These are phyloP conservation scores for Planiliza haematocheilus DNA, from an alignment of 2,113 vertebrate species.

Conservation along the genomic window DNA sequence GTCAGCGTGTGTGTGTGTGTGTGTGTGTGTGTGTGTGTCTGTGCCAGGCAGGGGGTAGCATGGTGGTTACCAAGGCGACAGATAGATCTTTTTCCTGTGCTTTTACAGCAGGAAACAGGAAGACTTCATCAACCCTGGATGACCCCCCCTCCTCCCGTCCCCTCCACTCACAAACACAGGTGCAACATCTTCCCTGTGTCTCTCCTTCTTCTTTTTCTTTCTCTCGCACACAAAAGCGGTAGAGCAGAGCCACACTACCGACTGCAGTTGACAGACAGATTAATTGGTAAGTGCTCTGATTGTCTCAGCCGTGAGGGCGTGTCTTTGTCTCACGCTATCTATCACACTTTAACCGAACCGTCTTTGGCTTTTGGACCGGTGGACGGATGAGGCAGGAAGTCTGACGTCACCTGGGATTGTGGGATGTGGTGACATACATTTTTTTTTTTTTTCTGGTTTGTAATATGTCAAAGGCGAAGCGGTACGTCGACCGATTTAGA, in stretches of 20 bases:
- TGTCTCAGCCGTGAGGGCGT: too few species aligned
- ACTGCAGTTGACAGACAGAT: neutral
- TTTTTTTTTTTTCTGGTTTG: too few species aligned
- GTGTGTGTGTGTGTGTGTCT: conserved; percentile 5
- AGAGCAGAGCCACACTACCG: conserved; percentile 1
- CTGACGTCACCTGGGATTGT: too few species aligned
- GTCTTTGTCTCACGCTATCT: too few species aligned
- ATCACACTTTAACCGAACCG: too few species aligned
- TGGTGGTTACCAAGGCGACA: conserved; percentile 76
- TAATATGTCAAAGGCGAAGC: too few species aligned
- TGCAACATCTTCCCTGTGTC: conserved; percentile 29
- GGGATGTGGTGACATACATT: too few species aligned
- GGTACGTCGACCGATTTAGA: too few species aligned
- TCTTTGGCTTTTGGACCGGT: too few species aligned
- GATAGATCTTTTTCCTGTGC: conserved; percentile 48
- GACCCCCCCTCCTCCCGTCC: conserved; percentile 35
- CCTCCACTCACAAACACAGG: conserved; percentile 32
- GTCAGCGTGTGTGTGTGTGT: neutral
- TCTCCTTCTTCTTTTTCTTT: conserved; percentile 3
- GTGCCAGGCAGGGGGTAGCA: conserved; percentile 25
- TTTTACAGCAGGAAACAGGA: conserved; percentile 55
- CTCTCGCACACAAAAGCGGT: conserved; percentile 22
- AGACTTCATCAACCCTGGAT: conserved; percentile 64
- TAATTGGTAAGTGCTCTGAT: too few species aligned
- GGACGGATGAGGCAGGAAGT: too few species aligned